Conservation (phyloP, 2,888 invertebrate species). For the Caenorhabditis angaria region DNA sequence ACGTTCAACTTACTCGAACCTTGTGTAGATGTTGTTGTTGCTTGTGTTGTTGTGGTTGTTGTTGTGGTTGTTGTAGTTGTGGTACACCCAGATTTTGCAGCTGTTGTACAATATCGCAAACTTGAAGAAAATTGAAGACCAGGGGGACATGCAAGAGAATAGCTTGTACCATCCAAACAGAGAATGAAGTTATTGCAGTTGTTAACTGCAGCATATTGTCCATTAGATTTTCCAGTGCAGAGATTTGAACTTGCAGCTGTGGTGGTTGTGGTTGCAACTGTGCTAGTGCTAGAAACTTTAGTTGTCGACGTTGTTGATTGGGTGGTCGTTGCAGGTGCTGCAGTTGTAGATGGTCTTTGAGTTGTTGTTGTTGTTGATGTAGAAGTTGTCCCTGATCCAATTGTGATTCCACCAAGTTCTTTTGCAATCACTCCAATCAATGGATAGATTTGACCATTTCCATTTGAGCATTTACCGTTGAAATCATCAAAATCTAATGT, state of each 20-base stretch:
- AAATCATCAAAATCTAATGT: conserved; percentile 72
- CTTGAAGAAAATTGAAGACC: conserved; percentile 58
- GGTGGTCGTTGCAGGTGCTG: conserved; percentile 26
- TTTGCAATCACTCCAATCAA: conserved; percentile 67
- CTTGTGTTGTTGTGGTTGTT: conserved; percentile 26
- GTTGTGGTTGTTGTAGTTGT: conserved; percentile 34
- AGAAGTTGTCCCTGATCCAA: conserved; percentile 31
- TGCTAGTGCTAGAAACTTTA: conserved; percentile 22
- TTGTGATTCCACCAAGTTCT: conserved; percentile 64
- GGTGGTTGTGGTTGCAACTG: conserved; percentile 15
- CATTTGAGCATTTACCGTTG: conserved; percentile 67
- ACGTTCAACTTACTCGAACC: too few relatives aligned
- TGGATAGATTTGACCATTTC: conserved; percentile 65
- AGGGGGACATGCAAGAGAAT: conserved; percentile 57
- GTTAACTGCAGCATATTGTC: conserved; percentile 49
- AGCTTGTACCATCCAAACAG: conserved; percentile 57
- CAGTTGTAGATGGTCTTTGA: conserved; percentile 10
- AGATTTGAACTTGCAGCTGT: conserved; percentile 21
- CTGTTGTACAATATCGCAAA: conserved; percentile 55
- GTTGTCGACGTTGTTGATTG: conserved; percentile 12
- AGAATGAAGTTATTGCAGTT: conserved; percentile 59
- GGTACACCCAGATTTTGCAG: conserved; percentile 40
- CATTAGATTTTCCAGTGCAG: conserved; percentile 60
- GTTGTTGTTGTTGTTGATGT: not conserved
- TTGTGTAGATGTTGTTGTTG: conserved; percentile 23